Base-by-base conservation (phyloP, 1,140 invertebrate genomes). In the Cyclargus thomasi region DNA sequence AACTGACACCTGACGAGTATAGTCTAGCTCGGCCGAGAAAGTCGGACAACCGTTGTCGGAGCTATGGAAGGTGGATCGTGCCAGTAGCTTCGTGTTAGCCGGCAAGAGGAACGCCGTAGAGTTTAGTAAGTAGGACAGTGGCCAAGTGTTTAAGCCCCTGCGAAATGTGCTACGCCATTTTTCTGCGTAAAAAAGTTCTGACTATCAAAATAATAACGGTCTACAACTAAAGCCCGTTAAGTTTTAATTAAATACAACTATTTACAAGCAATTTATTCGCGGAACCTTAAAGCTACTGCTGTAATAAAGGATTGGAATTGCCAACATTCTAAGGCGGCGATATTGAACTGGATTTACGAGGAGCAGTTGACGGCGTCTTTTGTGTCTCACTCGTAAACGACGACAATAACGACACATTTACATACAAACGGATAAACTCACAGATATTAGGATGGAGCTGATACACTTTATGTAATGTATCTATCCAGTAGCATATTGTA, bases 291-390 rank as follows among this genome's bases (percentile, higher is more conserved):
- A 47, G 39, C 39, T 47, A 11, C 39, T 47, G 10, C 11, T 14
- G 39, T 47, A 47, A 47, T 47, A 47, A 47, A 47, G 39, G 39
- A 47, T 47, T 47, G 39, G 39, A 47, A 47, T 47, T 47, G 39
- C 39, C 3, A 47, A 47, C 39, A 47, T 47, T 47, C 14, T 47
- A 47, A 47, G 39, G 39, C 39, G 3, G 39, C 39, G 39, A 47
- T 47, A 47, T 47, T 47, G 39, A 47, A 16, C 39, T 11, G 39
- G 39, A 47, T 47, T 47, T 47, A 47, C 39, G 39, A 16, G 39
- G 39, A 11, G 39, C 39, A 47, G 10, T 47, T 8, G 39, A 47
- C 39, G 39, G 8, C 39, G 39, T 47, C 39, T 47, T 47, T 47
- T 47, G 39, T 47, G 39, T 47, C 14, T 47, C 5, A 47, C 39